Percentiles rank a stretch among this genome's conserved stretches.
Conservation (phyloP, 2,797 vertebrate genomes). For the Rhinophrynus dorsalis region DNA sequence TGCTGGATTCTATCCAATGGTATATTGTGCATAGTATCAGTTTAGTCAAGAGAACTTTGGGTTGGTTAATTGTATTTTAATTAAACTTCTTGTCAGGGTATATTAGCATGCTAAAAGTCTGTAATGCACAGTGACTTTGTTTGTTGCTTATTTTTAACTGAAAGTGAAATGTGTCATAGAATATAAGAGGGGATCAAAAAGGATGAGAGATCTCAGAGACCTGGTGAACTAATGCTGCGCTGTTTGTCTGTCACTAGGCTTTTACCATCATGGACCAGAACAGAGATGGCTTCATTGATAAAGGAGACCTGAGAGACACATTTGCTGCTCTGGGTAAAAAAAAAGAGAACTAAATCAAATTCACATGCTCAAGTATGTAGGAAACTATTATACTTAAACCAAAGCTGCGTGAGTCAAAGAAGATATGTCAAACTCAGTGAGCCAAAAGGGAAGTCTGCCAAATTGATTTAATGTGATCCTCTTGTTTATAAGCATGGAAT, state of each 20-base stretch:
- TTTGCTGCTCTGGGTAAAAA: slow-evolving; percentile 80
- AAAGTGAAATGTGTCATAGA: slow-evolving; percentile 50
- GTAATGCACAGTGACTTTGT: slow-evolving; percentile 36
- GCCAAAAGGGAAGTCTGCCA: slow-evolving; percentile 48
- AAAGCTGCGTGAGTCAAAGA: slow-evolving; percentile 25
- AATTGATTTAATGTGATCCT: slow-evolving; percentile 45
- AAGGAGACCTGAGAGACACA: slow-evolving; percentile 83
- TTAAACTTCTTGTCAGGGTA: slow-evolving; percentile 60
- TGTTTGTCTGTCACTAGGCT: slow-evolving; percentile 66
- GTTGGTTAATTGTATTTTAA: slow-evolving; percentile 58
- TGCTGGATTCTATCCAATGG: slow-evolving; percentile 38
- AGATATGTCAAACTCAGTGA: slow-evolving; percentile 35
- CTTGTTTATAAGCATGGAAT: slow-evolving; percentile 37
- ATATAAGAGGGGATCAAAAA: slow-evolving; percentile 1
- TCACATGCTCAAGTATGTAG: slow-evolving; percentile 34
- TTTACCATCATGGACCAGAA: slow-evolving; percentile 93
- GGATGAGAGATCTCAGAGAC: slow-evolving; percentile 22
- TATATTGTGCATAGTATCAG: slow-evolving; percentile 53
- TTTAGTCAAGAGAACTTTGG: slow-evolving; percentile 57
- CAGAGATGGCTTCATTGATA: slow-evolving; percentile 87
- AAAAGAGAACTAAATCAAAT: slow-evolving; percentile 24
- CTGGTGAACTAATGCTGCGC: slow-evolving; percentile 20
- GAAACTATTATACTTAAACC: slow-evolving; percentile 40
- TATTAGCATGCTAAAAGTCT: slow-evolving; percentile 54
- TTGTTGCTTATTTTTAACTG: slow-evolving; percentile 50